Evolutionary conservation across 2,888 invertebrate species (phyloP).

Genomic region (Mesorhabditis spiculigera): DNA sequence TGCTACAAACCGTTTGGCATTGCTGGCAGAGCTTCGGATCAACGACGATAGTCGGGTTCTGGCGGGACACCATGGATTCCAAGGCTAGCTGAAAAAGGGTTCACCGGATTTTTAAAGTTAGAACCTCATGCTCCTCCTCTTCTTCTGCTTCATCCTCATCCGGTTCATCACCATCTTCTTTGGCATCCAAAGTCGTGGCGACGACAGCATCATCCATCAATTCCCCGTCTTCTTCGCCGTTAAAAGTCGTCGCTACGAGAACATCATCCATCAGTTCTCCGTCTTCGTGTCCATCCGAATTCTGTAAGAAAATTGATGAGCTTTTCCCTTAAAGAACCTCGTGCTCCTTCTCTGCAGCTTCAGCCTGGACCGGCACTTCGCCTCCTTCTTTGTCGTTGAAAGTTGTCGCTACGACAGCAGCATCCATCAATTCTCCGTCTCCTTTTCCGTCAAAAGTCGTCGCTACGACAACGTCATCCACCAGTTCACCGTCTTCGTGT

Average conservation of each 20-base stretch:
- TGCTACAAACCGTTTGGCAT: too few species aligned
- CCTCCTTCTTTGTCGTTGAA: constrained; percentile 2
- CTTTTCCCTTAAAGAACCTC: constrained; percentile 20
- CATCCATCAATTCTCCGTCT: too few species aligned
- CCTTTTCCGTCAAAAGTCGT: too few species aligned
- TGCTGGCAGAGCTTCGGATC: too few species aligned
- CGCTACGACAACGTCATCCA: constrained; percentile 21
- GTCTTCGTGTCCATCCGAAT: constrained; percentile 17
- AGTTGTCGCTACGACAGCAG: background rate
- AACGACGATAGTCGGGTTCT: too few species aligned
- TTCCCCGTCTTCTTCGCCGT: too few species aligned
- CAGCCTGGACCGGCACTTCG: constrained; percentile 11
- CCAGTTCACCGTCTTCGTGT: too few species aligned
- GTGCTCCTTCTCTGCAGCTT: background rate
- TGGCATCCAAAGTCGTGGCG: background rate
- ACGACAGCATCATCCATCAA: too few species aligned
- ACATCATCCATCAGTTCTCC: constrained; percentile 24
- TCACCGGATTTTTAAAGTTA: constrained; percentile 17
- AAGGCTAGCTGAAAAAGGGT: background rate
- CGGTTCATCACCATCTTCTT: constrained; percentile 6
- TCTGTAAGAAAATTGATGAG: background rate
- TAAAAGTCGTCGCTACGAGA: constrained; percentile 11
- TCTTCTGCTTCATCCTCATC: constrained; percentile 12
- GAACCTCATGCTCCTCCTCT: constrained; percentile 6
- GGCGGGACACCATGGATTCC: too few species aligned